phyloP scores from a whole-genome alignment of 2,888 invertebrate species.

The Lamproptera curius region DNA sequence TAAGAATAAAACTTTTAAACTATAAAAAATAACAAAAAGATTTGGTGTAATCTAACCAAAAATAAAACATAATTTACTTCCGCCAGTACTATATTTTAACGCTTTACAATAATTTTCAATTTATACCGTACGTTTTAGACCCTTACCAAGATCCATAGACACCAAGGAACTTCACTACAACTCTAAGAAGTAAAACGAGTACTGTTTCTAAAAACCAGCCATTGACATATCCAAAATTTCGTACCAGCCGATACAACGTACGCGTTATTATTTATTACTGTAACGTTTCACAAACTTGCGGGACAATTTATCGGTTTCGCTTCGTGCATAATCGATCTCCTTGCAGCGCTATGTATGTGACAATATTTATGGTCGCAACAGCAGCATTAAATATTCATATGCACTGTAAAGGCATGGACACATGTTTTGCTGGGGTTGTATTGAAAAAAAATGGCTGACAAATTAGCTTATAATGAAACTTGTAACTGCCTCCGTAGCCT shows the following conservation, averaged over 20 bases:
- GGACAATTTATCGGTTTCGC: constrained; percentile 38
- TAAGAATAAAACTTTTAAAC: too few relatives aligned
- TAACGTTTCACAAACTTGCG: constrained; percentile 35
- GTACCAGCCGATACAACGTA: constrained; percentile 16
- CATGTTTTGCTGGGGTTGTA: background rate
- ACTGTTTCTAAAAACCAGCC: background rate
- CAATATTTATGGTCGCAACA: constrained; percentile 20
- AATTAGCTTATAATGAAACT: background rate
- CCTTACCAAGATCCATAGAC: too few relatives aligned
- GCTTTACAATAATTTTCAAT: too few relatives aligned
- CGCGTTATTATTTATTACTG: constrained; percentile 28
- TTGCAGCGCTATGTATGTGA: constrained; percentile 21
- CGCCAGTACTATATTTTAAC: too few relatives aligned
- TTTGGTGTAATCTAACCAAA: too few relatives aligned
- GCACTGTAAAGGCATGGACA: constrained; percentile 10
- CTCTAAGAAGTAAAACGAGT: background rate
- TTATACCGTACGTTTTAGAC: too few relatives aligned
- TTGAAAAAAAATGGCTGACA: background rate
- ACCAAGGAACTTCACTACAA: too few relatives aligned
- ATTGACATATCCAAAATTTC: constrained; percentile 7
- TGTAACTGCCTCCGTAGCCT: too few relatives aligned
- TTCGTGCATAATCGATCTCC: constrained; percentile 25
- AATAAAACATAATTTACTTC: too few relatives aligned
- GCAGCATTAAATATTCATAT: constrained; percentile 16
- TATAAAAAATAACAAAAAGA: too few relatives aligned